phyloP scores from a whole-genome alignment of 1,140 invertebrate genomes.

The Achroia grisella region DNA sequence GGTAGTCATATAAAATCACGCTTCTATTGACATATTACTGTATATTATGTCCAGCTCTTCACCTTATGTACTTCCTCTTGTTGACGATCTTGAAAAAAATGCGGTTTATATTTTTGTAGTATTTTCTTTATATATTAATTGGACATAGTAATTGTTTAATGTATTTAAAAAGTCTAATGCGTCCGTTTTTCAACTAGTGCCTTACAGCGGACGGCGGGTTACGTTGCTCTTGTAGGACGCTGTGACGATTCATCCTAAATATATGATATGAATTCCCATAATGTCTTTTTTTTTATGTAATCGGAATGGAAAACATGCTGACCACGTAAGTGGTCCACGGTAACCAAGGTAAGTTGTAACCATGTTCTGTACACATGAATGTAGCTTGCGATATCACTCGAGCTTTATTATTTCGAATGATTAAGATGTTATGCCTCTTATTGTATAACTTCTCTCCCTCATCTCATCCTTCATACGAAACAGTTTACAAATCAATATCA shows the following conservation, averaged over 20 bases:
- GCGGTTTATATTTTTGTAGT: constrained; percentile 46
- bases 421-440: too few relatives aligned
- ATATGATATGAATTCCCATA: constrained; percentile 18
- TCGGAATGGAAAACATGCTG: too few relatives aligned
- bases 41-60: neutral
- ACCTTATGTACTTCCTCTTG: constrained; percentile 1
- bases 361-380: too few relatives aligned
- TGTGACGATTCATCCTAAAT: constrained; percentile 40
- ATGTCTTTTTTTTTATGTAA: constrained; percentile 14
- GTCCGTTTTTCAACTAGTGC: constrained; percentile 55
- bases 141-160: neutral
- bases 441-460: too few relatives aligned
- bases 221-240: constrained; percentile 48
- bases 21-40: constrained; percentile 7
- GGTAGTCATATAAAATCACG: too few relatives aligned
- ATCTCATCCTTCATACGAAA: too few relatives aligned
- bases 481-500: too few relatives aligned
- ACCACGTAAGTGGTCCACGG: too few relatives aligned
- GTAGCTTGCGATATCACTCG: too few relatives aligned
- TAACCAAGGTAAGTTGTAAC: too few relatives aligned
- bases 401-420: too few relatives aligned
- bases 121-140: constrained; percentile 16
- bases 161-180: constrained; percentile 22
- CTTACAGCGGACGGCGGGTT: constrained; percentile 55
- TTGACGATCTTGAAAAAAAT: constrained; percentile 9